phyloP scores from a whole-genome alignment of 2,888 invertebrate genomes.

The Meteorus cinctellus region DNA sequence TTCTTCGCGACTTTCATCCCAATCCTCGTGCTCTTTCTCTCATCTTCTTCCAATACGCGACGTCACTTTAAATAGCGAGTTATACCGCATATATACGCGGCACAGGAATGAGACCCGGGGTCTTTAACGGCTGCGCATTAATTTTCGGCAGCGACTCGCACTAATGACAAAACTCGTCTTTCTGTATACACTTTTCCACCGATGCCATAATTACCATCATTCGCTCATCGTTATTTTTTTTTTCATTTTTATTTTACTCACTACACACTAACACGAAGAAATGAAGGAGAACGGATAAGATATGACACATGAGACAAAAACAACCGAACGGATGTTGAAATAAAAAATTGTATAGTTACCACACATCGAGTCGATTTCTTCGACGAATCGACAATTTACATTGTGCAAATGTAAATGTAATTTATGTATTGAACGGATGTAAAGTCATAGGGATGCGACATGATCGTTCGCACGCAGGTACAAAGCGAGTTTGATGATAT shows the following conservation, averaged over 20 bases:
- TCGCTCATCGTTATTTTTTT: slow-evolving; percentile 24
- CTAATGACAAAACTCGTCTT: slow-evolving; percentile 53
- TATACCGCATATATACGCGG: background rate
- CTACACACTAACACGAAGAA: slow-evolving; percentile 9
- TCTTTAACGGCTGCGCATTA: slow-evolving; percentile 44
- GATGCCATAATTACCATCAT: slow-evolving; percentile 34
- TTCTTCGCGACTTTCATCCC: background rate
- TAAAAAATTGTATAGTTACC: background rate
- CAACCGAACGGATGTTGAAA: slow-evolving; percentile 9
- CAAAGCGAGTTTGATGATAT: slow-evolving; percentile 15
- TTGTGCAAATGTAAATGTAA: background rate
- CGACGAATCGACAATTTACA: background rate
- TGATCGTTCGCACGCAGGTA: slow-evolving; percentile 38
- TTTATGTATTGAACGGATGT: background rate
- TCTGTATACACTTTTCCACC: slow-evolving; percentile 30
- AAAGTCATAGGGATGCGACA: slow-evolving; percentile 13
- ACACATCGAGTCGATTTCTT: background rate
- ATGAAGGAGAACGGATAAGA: background rate
- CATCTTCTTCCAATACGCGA: background rate
- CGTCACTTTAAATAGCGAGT: background rate
- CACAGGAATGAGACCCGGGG: background rate
- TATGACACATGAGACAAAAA: background rate
- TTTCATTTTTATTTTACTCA: too few relatives aligned
- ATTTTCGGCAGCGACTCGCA: slow-evolving; percentile 45
- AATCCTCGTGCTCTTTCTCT: background rate